These are phyloP conservation scores for Hippocampus comes DNA, from an alignment of 2,113 vertebrate genomes.

Conservation along the genomic window DNA sequence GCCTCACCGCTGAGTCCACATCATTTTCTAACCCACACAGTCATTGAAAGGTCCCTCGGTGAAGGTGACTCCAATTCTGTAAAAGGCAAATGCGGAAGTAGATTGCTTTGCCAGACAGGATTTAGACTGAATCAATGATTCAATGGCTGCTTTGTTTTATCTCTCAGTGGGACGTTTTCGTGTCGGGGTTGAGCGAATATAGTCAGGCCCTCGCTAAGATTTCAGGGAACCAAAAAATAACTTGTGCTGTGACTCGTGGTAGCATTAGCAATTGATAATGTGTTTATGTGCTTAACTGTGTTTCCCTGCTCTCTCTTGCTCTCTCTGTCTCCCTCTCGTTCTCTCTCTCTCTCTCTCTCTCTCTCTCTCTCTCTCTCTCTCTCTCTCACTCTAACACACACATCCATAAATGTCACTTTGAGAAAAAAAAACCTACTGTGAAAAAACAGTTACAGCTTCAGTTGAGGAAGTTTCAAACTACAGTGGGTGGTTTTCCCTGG, in stretches of 20 bases:
- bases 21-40: conserved; percentile 35
- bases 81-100: conserved; percentile 30
- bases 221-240: conserved; percentile 31
- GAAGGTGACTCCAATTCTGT: conserved; percentile 51
- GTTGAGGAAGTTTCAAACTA: conserved; percentile 43
- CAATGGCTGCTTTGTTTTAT: conserved; percentile 9
- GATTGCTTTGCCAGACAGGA: conserved; percentile 19
- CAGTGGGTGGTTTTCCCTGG: conserved; percentile 51
- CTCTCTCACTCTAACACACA: conserved; percentile 13
- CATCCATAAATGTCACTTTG: conserved; percentile 44
- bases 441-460: conserved; percentile 41
- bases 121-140: conserved; percentile 35
- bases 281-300: conserved; percentile 39
- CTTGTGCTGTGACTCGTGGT: conserved; percentile 30
- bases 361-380: too few relatives aligned
- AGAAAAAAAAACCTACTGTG: conserved; percentile 22
- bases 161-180: conserved; percentile 26
- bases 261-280: conserved; percentile 36
- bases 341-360: too few relatives aligned
- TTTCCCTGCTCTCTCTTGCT: not conserved
- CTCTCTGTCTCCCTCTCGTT: too few relatives aligned
- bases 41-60: conserved; percentile 35
- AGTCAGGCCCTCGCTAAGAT: conserved; percentile 29
- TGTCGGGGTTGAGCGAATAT: not conserved
- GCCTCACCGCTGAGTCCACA: conserved; percentile 30